Evolutionary conservation across 2,888 invertebrate genomes (phyloP), one percentile per base, ranked within the genome.

Genomic region (Andrena marginata): DNA sequence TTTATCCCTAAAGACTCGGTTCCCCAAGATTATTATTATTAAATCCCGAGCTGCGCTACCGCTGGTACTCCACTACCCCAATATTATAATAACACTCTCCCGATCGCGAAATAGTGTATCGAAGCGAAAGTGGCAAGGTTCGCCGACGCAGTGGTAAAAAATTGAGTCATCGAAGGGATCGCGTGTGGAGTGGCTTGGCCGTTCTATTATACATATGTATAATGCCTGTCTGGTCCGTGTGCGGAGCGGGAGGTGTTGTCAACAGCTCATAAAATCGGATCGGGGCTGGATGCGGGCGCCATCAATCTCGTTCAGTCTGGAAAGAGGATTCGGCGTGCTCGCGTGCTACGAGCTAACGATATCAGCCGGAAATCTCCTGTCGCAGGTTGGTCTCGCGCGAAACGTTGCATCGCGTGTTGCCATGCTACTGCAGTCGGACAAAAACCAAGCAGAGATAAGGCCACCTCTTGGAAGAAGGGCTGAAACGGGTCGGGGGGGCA

Each of bases 311-410:
- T 68, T 75, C 73, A 62, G 63, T 68, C 63, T 60, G 77, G 49
- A 49, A 71, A 23, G 78, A 75, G 77, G 72, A 70, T 68, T 76
- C 73, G 69, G 75, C 51, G 73, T 69, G 89, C 73, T 91, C 88
- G 91, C 90, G 91, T 91, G 91, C 85, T 87, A 83, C 85, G 83
- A 86, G 77, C 82, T 82, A 82, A 81, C 90, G 86, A 90, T 93
- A 93, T 93, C 93, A 85, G 84, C 82, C 85, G 82, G 88, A 86
- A 90, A 93, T 93, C 92, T 93, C 89, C 87, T 90, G 92, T 92
- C 91, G 90, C 91, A 88, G 89, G 88, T 89, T 87, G 89, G 88
- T 89, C 87, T 89, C 89, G 89, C 88, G 90, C 87, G 89, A 90
- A 87, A 90, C 87, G 86, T 88, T 86, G 89, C 90, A 86, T 93